Conservation (phyloP, 2,888 invertebrate genomes). For the Folsomia manolachei region DNA sequence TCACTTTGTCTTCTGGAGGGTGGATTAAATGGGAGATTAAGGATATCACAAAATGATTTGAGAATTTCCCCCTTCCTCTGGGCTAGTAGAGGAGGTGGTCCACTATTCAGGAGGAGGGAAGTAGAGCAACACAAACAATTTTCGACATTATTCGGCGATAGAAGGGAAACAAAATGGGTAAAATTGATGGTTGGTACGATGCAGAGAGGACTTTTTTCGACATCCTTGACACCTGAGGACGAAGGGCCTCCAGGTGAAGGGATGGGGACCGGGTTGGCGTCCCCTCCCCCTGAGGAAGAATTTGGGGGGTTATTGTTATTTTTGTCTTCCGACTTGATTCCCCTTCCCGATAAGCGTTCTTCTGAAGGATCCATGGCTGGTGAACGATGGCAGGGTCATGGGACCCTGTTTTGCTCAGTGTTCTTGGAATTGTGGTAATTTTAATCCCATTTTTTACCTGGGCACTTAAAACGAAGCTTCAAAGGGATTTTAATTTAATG, state of each 20-base stretch:
- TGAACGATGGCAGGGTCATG: no score
- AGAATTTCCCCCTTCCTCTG: neutral
- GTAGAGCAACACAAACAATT: slow-evolving; percentile 10
- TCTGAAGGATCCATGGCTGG: no score
- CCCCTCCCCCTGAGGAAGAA: neutral
- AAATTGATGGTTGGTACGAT: slow-evolving; percentile 1
- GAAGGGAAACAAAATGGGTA: neutral
- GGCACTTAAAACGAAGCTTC: no score
- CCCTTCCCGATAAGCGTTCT: no score
- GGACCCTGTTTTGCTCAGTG: no score
- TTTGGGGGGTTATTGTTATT: no score
- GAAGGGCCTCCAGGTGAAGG: no score
- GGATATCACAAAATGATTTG: slow-evolving; percentile 11
- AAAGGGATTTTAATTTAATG: no score
- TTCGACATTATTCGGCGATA: neutral
- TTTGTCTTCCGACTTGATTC: no score
- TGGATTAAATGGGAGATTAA: slow-evolving; percentile 4
- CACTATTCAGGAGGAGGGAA: neutral
- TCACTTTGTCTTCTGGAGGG: no score
- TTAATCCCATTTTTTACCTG: neutral
- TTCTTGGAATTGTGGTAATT: neutral
- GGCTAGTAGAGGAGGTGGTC: neutral
- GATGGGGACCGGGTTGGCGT: no score
- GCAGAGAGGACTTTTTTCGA: neutral
- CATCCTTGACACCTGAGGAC: neutral